These are phyloP conservation scores for Crax fasciolata DNA, from an alignment of 2,797 vertebrate species.

Conservation along the genomic window DNA sequence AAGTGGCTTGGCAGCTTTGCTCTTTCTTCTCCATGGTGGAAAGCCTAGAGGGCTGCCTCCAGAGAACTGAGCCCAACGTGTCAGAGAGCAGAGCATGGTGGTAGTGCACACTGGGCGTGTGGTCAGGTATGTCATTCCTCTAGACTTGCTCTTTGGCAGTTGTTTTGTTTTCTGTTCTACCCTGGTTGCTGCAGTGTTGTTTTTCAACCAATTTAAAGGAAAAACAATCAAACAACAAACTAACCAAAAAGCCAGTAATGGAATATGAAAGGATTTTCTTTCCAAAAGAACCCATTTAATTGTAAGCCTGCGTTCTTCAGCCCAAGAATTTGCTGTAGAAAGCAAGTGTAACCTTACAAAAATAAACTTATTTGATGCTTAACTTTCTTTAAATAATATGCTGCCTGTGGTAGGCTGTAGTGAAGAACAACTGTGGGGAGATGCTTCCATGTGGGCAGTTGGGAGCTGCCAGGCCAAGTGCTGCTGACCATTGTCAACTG, in stretches of 20 bases:
- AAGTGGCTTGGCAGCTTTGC: slow-evolving; percentile 2
- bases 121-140: not conserved
- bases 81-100: not conserved
- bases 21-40: not conserved
- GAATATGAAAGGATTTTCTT: not conserved
- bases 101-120: not conserved
- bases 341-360: not conserved
- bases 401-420: not conserved
- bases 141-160: not conserved
- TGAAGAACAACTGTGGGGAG: not conserved
- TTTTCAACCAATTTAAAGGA: not conserved
- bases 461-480: not conserved
- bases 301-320: not conserved
- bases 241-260: not conserved
- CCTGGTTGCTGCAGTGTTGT: not conserved
- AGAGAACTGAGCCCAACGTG: not conserved
- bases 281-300: not conserved
- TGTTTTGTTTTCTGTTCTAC: not conserved
- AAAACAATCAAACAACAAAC: not conserved
- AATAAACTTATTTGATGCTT: not conserved
- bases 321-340: not conserved
- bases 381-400: not conserved
- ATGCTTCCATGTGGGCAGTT: not conserved
- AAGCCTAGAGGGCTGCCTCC: slow-evolving; percentile 10
- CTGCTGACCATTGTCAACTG: not conserved